phyloP scores from a whole-genome alignment of 2,888 invertebrate genomes.

The Meta bourneti region DNA sequence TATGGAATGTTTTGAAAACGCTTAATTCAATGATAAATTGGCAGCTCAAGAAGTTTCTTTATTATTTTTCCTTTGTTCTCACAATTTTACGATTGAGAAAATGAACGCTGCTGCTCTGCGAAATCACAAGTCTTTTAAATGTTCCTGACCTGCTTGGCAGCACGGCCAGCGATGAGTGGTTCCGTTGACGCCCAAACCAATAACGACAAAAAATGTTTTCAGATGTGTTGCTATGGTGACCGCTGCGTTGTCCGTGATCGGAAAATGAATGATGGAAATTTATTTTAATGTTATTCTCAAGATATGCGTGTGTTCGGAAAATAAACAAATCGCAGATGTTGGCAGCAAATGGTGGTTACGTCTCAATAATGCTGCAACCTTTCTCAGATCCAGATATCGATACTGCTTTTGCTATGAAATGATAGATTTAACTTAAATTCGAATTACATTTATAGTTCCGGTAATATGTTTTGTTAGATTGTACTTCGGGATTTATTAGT shows the following conservation, averaged over 20 bases:
- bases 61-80: neutral
- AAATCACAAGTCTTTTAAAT: neutral
- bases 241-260: slow-evolving; percentile 4
- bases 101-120: neutral
- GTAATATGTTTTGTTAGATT: too few relatives aligned
- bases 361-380: too few relatives aligned
- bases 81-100: neutral
- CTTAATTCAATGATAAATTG: too few relatives aligned
- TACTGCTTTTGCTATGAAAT: too few relatives aligned
- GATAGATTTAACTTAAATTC: too few relatives aligned
- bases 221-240: slow-evolving; percentile 35
- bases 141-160: neutral
- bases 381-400: too few relatives aligned
- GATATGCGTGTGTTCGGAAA: neutral
- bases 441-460: too few relatives aligned
- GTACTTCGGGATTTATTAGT: too few relatives aligned
- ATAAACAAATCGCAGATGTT: neutral
- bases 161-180: neutral
- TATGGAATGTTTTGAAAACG: too few relatives aligned
- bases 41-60: too few relatives aligned
- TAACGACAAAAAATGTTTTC: slow-evolving; percentile 25
- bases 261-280: slow-evolving; percentile 40
- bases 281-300: neutral
- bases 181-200: slow-evolving; percentile 2
- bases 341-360: too few relatives aligned